Evolutionary conservation across 2,888 invertebrate species (phyloP).

Genomic region (Rugalucina vietnamica): DNA sequence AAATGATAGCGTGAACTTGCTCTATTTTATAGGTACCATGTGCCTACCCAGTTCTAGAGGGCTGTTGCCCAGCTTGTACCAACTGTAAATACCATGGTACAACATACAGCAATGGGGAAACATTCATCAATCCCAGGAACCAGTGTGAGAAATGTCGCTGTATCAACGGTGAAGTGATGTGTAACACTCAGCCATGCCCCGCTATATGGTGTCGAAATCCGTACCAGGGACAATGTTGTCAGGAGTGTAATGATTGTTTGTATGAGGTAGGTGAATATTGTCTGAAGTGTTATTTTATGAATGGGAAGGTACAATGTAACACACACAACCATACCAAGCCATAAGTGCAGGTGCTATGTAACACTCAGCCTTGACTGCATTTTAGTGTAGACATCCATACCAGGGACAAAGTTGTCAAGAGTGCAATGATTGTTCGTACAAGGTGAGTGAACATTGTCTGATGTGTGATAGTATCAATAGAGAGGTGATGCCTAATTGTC

Average conservation of each 20-base stretch:
- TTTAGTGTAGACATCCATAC: constrained; percentile 63
- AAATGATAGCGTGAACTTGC: too few relatives aligned
- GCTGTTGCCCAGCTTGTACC: constrained; percentile 75
- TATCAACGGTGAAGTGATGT: constrained; percentile 65
- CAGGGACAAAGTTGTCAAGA: constrained; percentile 69
- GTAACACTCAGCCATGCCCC: constrained; percentile 62
- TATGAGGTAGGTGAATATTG: constrained; percentile 35
- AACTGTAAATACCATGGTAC: constrained; percentile 66
- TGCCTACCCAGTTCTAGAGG: constrained; percentile 67
- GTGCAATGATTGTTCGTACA: constrained; percentile 63
- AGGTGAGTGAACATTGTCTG: too few relatives aligned
- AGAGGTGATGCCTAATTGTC: too few relatives aligned
- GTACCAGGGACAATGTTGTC: constrained; percentile 67
- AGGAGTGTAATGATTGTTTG: constrained; percentile 67
- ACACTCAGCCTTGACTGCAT: constrained; percentile 52
- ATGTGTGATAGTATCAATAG: constrained; percentile 61
- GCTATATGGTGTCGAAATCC: constrained; percentile 62
- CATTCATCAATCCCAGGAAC: constrained; percentile 44
- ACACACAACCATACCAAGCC: too few relatives aligned
- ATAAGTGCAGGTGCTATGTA: constrained; percentile 68
- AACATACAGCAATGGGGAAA: constrained; percentile 59
- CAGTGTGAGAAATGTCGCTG: constrained; percentile 54
- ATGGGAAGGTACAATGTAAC: constrained; percentile 66
- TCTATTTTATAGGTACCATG: constrained; percentile 57
- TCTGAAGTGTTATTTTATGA: constrained; percentile 53